Evolutionary conservation across 2,797 vertebrate genomes (phyloP), one percentile per base, ranked within the genome.

Genomic region (Centroberyx gerrardi): DNA sequence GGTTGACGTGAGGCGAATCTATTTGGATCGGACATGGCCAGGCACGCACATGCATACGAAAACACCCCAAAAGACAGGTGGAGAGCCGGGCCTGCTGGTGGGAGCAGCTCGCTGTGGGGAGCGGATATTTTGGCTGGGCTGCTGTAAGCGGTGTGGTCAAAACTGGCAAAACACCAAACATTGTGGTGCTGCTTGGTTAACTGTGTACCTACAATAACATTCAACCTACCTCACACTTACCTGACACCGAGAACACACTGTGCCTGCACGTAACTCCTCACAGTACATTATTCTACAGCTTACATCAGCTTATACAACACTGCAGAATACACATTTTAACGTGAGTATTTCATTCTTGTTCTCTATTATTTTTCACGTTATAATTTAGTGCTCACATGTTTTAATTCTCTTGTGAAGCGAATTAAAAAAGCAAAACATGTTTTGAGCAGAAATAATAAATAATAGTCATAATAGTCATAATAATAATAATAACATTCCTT

Each of bases 1-100:
- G 95, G 95, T 94, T 95, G 96, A 96, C 95, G 96, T 95, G 96
- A 95, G 92, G 94, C 87, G 95, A 96, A 96, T 95, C 94, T 94
- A 94, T 96, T 95, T 92, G 94, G 94, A 95, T 94, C 95, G 92
- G 95, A 94, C 94, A 90, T 93, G 91, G 86, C 33, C 71, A 91
- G 75, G 78, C 90, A 90, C 90, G 85, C 89, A 90, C 88, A 86
- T 78, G 81, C 84, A 83, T 74, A 87, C 62, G 68, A 84, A 87
- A 80, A 74, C 36, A 78, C 17, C 72, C 59, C 59, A 54, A 84
- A 83, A 83, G 40, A 73, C 42, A 80, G 68, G 29, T 65, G 53
- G 8, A 22, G 62, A 77, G 72, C 65, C 76, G 56, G 75, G 67
- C 66, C 68, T 76, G 80, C 59, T 42, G 68, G 4, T 60, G 76